Evolutionary conservation across 2,797 vertebrate genomes (phyloP), one percentile per base, ranked within the genome.

Genomic region (Betta splendens): DNA sequence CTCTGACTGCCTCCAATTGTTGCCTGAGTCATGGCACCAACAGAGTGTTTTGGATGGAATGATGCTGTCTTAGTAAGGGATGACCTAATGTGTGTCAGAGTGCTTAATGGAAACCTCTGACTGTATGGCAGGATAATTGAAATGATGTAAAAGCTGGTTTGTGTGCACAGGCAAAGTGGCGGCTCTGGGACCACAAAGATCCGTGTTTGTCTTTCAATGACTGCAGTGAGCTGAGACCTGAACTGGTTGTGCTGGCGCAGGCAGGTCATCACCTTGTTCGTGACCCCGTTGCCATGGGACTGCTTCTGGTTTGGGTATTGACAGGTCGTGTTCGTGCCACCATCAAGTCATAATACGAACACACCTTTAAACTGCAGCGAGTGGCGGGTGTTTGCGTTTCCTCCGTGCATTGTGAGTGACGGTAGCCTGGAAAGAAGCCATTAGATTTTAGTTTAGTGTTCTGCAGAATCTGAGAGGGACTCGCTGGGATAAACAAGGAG

Each of bases 261-360:
- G 39, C 68, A 45, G 60, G 31, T 56, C 40, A 21, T 49, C 43
- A 23, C 40, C 55, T 57, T 29, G 51, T 65, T 61, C 54, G 7
- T 38, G 63, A 69, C 66, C 37, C 43, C 31, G 46, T 25, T 25
- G 12, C 22, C 32, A 20, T 5, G 35, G 52, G 64, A 46, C 23
- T 10, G 7, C 18, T 38, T 15, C 20, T 18, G 37, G 23, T 64
- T 69, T 48, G 38, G 36, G 31, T 13, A 22, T 3, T n/a, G 5
- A 32, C 25, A 28, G 9, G 18, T 32, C 17, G 1, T 3, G 5
- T 28, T 25, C 0, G 7, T 23, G 42, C 32, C 4, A 39, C 26
- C 12, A 16, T 20, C 36, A 38, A 29, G 29, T 17, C 35, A 26
- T 26, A 9, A 22, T 59, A 42, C 18, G 3, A 48, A 55, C 23